Conservation (phyloP, 2,797 vertebrate genomes). For the Acridotheres tristis region DNA sequence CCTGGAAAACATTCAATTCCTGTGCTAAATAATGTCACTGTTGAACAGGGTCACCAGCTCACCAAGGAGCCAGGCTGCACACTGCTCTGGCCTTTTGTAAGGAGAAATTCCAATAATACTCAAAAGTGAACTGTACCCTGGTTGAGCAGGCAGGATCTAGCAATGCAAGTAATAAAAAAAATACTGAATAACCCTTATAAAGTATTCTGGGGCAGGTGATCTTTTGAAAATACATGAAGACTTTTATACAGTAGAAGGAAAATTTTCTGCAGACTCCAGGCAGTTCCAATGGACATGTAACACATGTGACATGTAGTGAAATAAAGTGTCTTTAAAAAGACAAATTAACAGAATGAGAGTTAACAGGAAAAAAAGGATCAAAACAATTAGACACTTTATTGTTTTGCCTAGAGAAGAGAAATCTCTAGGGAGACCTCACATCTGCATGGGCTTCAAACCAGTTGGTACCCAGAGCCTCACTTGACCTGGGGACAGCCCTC, state of each 20-base stretch:
- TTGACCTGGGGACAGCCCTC: neutral
- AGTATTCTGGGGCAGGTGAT: neutral
- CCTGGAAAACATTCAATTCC: neutral
- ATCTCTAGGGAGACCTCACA: neutral
- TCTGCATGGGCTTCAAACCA: neutral
- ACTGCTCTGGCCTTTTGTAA: neutral
- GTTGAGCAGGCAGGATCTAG: neutral
- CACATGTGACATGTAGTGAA: fast-evolving
- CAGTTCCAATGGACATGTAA: neutral
- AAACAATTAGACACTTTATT: neutral
- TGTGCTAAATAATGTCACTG: neutral
- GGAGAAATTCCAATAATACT: neutral
- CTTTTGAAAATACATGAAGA: neutral
- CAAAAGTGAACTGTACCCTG: neutral
- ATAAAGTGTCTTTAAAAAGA: neutral
- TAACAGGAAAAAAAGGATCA: neutral
- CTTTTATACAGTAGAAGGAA: neutral
- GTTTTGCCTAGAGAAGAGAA: neutral
- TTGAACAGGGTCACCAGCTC: neutral
- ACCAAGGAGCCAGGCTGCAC: neutral
- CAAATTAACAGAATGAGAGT: neutral
- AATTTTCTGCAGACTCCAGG: neutral
- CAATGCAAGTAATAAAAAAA: neutral
- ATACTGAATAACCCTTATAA: neutral
- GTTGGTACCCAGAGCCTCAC: fast-evolving